Evolutionary conservation across 2,797 vertebrate species (phyloP).

Genomic region (Enteromius viviparus): DNA sequence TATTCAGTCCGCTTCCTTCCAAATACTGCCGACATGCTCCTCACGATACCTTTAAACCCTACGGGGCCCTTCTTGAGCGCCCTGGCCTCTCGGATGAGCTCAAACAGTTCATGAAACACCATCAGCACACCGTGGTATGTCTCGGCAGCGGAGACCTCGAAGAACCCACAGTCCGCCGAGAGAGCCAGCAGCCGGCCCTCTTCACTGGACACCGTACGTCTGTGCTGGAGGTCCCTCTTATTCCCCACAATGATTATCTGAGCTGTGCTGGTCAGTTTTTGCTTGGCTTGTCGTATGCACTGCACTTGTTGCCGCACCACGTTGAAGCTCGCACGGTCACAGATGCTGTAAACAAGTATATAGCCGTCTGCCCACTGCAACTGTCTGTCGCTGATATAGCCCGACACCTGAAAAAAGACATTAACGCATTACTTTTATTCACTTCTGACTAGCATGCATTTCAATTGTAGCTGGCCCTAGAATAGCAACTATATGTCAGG

Average conservation of each 20-base stretch:
- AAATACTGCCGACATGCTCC: slow-evolving; percentile 81
- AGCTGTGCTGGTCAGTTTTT: slow-evolving; percentile 51
- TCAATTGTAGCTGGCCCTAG: not conserved
- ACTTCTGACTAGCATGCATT: not conserved
- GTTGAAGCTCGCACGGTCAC: slow-evolving; percentile 79
- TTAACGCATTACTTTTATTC: not conserved
- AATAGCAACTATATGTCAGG: not conserved
- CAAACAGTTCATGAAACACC: slow-evolving; percentile 78
- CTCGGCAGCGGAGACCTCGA: slow-evolving; percentile 81
- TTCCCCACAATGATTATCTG: slow-evolving; percentile 81
- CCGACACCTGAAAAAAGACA: slow-evolving; percentile 41
- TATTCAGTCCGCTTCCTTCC: slow-evolving; percentile 74
- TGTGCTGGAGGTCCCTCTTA: slow-evolving; percentile 81
- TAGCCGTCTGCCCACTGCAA: slow-evolving; percentile 80
- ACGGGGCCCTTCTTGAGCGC: slow-evolving; percentile 67
- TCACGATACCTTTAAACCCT: slow-evolving; percentile 76
- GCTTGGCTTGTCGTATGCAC: slow-evolving; percentile 62
- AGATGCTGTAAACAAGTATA: slow-evolving; percentile 84
- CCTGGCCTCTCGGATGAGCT: slow-evolving; percentile 71
- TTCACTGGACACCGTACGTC: slow-evolving; percentile 76
- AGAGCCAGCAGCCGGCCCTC: slow-evolving; percentile 79
- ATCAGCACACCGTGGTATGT: slow-evolving; percentile 80
- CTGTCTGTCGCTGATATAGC: slow-evolving; percentile 66
- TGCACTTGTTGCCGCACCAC: slow-evolving; percentile 72
- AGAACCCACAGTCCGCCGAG: slow-evolving; percentile 76